Evolutionary conservation across 2,113 vertebrate genomes (phyloP), one percentile per base, ranked within the genome.

Genomic region (Hippoglossus stenolepis): DNA sequence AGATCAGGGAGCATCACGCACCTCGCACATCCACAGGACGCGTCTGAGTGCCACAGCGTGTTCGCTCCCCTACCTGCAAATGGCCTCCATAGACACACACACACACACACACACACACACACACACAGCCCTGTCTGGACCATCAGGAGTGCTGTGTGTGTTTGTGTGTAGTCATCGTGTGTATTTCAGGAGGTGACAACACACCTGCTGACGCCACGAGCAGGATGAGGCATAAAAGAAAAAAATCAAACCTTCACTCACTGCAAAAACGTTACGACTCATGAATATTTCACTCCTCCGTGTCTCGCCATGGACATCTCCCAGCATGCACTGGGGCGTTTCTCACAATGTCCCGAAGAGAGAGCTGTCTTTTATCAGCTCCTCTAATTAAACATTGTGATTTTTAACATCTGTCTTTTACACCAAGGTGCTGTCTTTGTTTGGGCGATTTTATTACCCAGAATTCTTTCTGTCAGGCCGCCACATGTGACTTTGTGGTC

Each of bases 221-320:
- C 43, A 7, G 49, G 49, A 20, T 51, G 49, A 51, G 17, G 49
- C 4, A n/a, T 15, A 14, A n/a, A 53, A 53, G 51, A n/a, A 70
- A 6, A 31, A 31, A 31, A 31, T 1, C 1, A 75, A 85, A 86
- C 82, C 10, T 68, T 1, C 85, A 76, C 76, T 89, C 76, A 73
- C 73, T 78, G 85, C 80, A 86, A 76, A 86, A 89, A 87, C 20
- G 49, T 76, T 47, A 64, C 26, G 2, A 65, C 35, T 82, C 75
- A 86, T 91, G 45, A 86, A 88, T 86, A 79, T 89, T 91, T 89
- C 53, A 88, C 56, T 61, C 3, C 1, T 21, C 47, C 2, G 21
- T 53, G 85, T 88, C 83, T 83, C 57, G 77, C 67, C 83, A 3
- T 0, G 38, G 77, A 74, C 66, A 28, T 88, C 70, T 88, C 77